Conservation (phyloP, 2,797 vertebrate species). For the Acrossocheilus fasciatus region DNA sequence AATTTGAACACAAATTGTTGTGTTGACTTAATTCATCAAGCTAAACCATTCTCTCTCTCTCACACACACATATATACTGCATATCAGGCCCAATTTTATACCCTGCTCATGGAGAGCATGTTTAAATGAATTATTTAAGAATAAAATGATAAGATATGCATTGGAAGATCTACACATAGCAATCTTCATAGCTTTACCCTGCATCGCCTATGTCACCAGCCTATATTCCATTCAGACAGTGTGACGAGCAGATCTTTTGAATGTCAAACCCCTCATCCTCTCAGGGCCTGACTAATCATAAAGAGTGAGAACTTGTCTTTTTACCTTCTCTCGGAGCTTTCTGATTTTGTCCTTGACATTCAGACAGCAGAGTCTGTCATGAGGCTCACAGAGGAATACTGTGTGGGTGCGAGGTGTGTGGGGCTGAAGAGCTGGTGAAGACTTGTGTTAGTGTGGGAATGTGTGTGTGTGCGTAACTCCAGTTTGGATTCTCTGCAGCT, state of each 20-base stretch:
- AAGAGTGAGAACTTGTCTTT: conserved; percentile 53
- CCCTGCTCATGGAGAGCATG: neutral
- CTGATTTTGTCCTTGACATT: conserved; percentile 62
- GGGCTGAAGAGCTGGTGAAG: conserved; percentile 6
- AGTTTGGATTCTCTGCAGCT: conserved; percentile 28
- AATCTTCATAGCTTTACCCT: conserved; percentile 5
- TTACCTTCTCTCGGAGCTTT: conserved; percentile 54
- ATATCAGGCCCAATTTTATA: neutral
- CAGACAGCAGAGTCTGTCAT: conserved; percentile 36
- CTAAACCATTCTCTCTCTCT: neutral
- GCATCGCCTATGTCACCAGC: neutral
- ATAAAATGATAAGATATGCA: neutral
- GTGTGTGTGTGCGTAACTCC: neutral
- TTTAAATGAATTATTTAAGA: neutral
- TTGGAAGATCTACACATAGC: neutral
- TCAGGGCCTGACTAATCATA: conserved; percentile 58
- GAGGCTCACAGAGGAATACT: conserved; percentile 37
- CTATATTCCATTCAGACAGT: conserved; percentile 32
- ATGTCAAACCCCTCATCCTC: conserved; percentile 58
- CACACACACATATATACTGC: too few species aligned
- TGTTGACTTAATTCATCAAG: neutral
- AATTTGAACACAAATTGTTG: neutral
- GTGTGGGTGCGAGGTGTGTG: conserved; percentile 36
- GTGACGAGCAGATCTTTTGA: conserved; percentile 33
- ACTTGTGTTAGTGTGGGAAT: neutral